Evolutionary conservation across 2,888 invertebrate genomes (phyloP), one percentile per base, ranked within the genome.

Genomic region (Oscheius myriophilus): DNA sequence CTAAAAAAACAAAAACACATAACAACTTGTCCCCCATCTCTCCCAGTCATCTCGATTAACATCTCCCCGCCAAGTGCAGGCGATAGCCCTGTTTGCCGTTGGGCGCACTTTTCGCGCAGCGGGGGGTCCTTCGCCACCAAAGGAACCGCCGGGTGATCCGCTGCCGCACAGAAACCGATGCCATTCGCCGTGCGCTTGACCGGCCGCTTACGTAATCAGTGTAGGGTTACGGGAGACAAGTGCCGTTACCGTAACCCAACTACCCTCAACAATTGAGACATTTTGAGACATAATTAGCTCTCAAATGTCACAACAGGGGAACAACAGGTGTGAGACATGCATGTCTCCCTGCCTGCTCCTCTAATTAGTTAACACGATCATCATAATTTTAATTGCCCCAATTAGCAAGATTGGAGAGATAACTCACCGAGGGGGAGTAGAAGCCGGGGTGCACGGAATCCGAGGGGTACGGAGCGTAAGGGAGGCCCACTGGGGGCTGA

Each of bases 371-470:
- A 23, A 25, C 53, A 54, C 25, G 7, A 11, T 23, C 4, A 26
- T 25, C 53, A 54, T 54, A n/a, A n/a, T 52, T 23, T 25, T 23
- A 52, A 21, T 49, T 49, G 49, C n/a, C 21, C 18, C 33, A 33
- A 33, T 33, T 33, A 33, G 33, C 9, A 33, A 33, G 33, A 33
- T 33, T n/a, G n/a, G 33, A 33, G 33, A 33, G 33, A 33, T 33
- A 33, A 58, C 58, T 58, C 25, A 58, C 58, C 54, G 54, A 39
- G 61, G 49, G 26, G 46, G 49, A 49, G 49, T 23, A 49, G 49
- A 61, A n/a, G 18, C 18, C 11, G 49, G 45, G 25, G 33, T 61
- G 61, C 11, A 21, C 7, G 53, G 26, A 54, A 46, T 42, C 58
- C 21, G 42, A 46, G n/a, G 49, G 39, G 33, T 25, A 61, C 4